These are phyloP conservation scores for Anas bahamensis DNA, from an alignment of 2,797 vertebrate species.

Conservation along the genomic window DNA sequence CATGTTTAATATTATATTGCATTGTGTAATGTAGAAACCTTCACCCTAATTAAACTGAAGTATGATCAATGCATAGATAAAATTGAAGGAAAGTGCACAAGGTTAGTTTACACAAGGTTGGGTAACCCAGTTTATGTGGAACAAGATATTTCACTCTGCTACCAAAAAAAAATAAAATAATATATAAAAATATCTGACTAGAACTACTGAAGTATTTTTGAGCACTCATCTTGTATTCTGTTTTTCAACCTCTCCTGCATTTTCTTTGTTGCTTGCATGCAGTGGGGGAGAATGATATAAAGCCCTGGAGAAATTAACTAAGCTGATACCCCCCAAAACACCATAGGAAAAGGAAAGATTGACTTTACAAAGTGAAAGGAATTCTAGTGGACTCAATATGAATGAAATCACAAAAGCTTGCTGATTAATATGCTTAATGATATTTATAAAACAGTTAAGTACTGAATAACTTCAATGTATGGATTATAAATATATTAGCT, in stretches of 20 bases:
- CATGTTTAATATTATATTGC: neutral
- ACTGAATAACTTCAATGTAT: neutral
- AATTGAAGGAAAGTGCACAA: neutral
- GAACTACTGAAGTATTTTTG: neutral
- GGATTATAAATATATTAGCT: conserved; percentile 26
- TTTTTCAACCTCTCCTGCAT: neutral
- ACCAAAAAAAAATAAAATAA: neutral
- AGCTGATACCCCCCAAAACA: neutral
- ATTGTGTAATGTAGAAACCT: conserved; percentile 14
- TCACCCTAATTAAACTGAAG: conserved; percentile 21
- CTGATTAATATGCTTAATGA: neutral
- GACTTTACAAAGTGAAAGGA: neutral
- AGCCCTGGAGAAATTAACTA: neutral
- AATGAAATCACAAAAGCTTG: conserved; percentile 14
- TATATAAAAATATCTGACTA: neutral
- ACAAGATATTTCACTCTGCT: conserved; percentile 8
- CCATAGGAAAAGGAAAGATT: neutral
- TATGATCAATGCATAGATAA: conserved; percentile 11
- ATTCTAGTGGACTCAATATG: neutral
- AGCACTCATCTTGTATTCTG: neutral
- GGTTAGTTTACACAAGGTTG: conserved; percentile 46
- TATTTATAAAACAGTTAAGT: neutral
- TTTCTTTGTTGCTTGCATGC: neutral
- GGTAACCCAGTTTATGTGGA: conserved; percentile 7
- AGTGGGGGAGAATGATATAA: neutral